phyloP scores from a whole-genome alignment of 2,888 invertebrate species.

The Holacanthella duospinosa region DNA sequence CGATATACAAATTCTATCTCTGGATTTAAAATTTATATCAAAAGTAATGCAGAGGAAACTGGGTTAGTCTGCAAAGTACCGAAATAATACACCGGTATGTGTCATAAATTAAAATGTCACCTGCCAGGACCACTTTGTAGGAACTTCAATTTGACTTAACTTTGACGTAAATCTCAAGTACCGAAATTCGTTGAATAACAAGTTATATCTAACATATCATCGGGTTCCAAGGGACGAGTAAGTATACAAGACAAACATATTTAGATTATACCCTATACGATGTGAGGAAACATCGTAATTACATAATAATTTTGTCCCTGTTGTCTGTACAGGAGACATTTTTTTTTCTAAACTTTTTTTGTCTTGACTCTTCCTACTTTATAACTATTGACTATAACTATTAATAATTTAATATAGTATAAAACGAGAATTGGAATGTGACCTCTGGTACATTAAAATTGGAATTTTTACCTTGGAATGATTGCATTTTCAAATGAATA shows the following conservation, averaged over 20 bases:
- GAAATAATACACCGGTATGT: constrained; percentile 6
- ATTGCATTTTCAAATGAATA: neutral
- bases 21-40: no score
- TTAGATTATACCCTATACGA: no score
- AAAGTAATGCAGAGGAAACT: no score
- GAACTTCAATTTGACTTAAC: neutral
- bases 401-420: neutral
- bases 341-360: neutral
- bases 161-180: no score
- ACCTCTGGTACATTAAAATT: constrained; percentile 2
- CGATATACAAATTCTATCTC: no score
- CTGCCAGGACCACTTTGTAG: no score
- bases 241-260: no score
- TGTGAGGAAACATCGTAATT: no score
- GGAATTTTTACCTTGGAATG: neutral
- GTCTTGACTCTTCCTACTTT: neutral
- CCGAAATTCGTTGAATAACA: no score
- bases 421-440: constrained; percentile 5
- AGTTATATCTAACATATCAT: no score
- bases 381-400: neutral
- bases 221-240: no score
- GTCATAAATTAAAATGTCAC: neutral
- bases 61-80: neutral
- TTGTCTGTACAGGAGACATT: neutral
- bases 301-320: no score